Conservation (phyloP, 1,140 invertebrate species). For the Meloidogyne hapla region DNA sequence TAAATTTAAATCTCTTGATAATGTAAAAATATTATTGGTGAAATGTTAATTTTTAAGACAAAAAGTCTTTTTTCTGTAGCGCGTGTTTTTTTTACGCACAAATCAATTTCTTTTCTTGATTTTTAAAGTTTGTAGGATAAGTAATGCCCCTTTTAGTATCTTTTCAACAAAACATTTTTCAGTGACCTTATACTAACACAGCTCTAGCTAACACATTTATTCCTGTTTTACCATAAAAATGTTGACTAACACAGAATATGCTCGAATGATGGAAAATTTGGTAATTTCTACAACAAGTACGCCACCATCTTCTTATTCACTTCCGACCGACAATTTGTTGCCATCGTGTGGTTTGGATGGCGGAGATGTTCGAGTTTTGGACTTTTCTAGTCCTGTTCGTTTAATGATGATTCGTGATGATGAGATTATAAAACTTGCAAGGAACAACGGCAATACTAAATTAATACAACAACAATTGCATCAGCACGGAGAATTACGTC, state of each 20-base stretch:
- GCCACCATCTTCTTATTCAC: no score
- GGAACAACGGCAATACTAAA: neutral
- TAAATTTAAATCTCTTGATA: no score
- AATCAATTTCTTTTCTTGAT: no score
- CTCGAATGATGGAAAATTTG: neutral
- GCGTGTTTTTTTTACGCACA: no score
- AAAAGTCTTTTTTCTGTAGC: no score
- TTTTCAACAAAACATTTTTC: no score
- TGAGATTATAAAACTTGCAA: neutral
- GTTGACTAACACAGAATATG: conserved; percentile 5
- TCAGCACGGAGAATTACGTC: neutral
- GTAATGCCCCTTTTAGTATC: no score
- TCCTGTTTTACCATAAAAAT: neutral
- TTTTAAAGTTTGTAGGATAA: no score
- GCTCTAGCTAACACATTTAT: no score
- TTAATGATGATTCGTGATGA: neutral
- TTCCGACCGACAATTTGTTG: neutral
- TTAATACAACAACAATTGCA: neutral
- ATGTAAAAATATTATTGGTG: no score
- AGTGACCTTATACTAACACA: no score
- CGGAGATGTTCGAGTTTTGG: neutral
- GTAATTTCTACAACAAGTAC: conserved; percentile 5
- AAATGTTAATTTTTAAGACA: no score
- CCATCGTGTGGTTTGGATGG: neutral
- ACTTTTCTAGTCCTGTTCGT: neutral